Percentiles rank a stretch among this genome's conserved stretches.
Conservation (phyloP, 2,113 vertebrate genomes). For the Lycocorax pyrrhopterus region DNA sequence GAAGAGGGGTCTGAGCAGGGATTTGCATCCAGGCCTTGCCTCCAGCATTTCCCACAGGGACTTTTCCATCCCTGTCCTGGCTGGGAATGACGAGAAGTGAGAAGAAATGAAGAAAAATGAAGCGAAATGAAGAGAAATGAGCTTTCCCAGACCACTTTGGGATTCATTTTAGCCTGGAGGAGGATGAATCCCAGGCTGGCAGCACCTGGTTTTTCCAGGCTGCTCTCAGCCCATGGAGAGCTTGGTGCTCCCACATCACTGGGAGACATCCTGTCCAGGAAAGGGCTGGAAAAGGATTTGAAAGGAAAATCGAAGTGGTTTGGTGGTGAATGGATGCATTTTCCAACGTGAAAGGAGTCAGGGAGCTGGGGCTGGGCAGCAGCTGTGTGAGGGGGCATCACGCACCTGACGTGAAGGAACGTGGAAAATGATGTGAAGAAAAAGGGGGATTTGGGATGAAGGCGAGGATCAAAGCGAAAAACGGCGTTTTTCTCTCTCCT, state of each 20-base stretch:
- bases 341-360: fast-evolving
- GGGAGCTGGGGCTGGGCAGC: background rate
- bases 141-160: fast-evolving
- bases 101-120: background rate
- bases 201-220: background rate
- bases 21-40: background rate
- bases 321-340: background rate
- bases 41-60: background rate
- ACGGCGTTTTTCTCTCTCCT: background rate
- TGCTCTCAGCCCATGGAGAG: background rate
- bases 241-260: background rate
- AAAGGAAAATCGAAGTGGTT: background rate
- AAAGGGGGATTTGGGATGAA: background rate
- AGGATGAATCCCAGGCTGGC: background rate
- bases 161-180: background rate
- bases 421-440: background rate
- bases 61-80: background rate
- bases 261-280: background rate
- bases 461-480: background rate
- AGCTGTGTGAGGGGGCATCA: fast-evolving
- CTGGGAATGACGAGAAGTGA: background rate
- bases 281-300: background rate
- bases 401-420: background rate
- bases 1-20: background rate
- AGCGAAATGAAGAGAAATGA: background rate